Base-by-base conservation (phyloP, 2,888 invertebrate genomes). In the Linhomoeus sp. region DNA sequence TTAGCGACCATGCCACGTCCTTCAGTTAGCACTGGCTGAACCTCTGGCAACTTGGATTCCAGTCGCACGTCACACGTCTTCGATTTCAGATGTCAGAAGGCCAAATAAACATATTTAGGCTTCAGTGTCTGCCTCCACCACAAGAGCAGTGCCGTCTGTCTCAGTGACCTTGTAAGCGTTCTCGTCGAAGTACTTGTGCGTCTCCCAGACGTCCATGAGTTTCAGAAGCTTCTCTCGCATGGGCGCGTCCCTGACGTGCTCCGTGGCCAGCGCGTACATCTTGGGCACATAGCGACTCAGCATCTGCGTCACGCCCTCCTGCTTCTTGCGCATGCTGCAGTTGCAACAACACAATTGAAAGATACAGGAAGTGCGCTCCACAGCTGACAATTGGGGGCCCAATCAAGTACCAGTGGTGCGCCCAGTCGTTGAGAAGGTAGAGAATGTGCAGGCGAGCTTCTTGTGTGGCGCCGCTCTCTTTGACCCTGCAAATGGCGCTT, bases 391-490 rank as follows among this genome's bases (percentile, higher is more conserved):
- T 9, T 35, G 19, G 38, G 9, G n/a, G 15, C 15, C n/a, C 9
- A 38, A 15, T 29, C 48, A 77, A 78, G 78, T 76, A 85, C 84
- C 85, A 87, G 71, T 94, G 90, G 70, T 94, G 92, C 46, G 97
- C 75, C 52, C 97, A 82, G 75, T 97, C 94, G 73, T 97, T 97
- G 61, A 97, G 83, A 63, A 97, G 76, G 73, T 97, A 97, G 67
- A 97, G 87, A 67, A 97, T 79, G 73, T 97, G 94, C 49, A 97
- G 77, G 69, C 88, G 82, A 70, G 85, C 81, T 55, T 79, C 78
- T 73, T 94, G 94, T 43, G 78, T 75, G 45, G 80, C 76, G 43
- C 70, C 71, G 48, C 74, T 73, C 55, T 75, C 73, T 53, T 75
- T 74, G 29, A 77, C 75, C 66, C 77, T 41, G 25, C 12, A 23